Evolutionary conservation across 2,797 vertebrate genomes (phyloP).

Genomic region (Sparidentex hasta): DNA sequence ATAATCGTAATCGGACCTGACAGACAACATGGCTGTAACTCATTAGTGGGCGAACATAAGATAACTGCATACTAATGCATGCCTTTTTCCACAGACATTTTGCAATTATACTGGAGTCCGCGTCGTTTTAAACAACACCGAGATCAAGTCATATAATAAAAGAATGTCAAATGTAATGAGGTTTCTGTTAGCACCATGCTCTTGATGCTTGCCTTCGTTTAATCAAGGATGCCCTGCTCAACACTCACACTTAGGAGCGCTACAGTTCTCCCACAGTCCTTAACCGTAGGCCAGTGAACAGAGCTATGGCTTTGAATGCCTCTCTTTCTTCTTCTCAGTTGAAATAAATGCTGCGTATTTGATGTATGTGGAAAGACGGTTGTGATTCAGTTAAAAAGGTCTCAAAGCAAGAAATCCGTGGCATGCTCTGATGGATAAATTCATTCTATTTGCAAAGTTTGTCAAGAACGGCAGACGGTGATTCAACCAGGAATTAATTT

Average conservation of each 20-base stretch:
- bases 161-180: not conserved
- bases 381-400: not conserved
- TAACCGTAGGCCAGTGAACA: constrained; percentile 1
- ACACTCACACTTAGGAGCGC: not conserved
- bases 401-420: not conserved
- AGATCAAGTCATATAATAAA: not conserved
- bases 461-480: not conserved
- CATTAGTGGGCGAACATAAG: constrained; percentile 42
- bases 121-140: not conserved
- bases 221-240: not conserved
- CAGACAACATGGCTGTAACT: constrained; percentile 47
- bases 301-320: constrained; percentile 8
- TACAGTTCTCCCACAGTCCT: not conserved
- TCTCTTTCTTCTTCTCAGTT: constrained; percentile 6
- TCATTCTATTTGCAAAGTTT: not conserved
- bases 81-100: not conserved
- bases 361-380: constrained; percentile 10
- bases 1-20: constrained; percentile 57
- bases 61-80: constrained; percentile 38
- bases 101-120: not conserved
- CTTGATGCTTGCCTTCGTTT: not conserved
- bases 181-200: not conserved
- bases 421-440: not conserved
- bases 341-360: constrained; percentile 4
- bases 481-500: not conserved